Conservation (phyloP, 2,797 vertebrate genomes). For the Macropodus opercularis region DNA sequence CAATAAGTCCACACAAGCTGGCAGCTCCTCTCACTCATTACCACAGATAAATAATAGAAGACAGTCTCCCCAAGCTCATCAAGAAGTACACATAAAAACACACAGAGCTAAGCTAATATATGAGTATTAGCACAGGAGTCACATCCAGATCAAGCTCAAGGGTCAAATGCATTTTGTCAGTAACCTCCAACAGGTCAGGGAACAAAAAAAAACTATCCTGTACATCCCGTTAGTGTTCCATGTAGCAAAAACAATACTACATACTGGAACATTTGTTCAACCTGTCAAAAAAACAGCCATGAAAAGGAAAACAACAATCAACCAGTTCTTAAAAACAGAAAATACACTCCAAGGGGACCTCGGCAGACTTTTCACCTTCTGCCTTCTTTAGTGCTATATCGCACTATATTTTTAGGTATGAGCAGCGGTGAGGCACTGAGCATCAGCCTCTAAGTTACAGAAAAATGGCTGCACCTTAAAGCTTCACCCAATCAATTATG, state of each 20-base stretch:
- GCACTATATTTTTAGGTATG: not conserved
- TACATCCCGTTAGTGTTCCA: not conserved
- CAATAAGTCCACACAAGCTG: slow-evolving; percentile 78
- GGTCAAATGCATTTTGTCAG: slow-evolving; percentile 11
- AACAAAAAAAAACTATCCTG: slow-evolving; percentile 1
- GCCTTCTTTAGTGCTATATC: slow-evolving; percentile 1
- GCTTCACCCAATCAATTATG: slow-evolving; percentile 74
- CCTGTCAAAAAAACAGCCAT: slow-evolving; percentile 4
- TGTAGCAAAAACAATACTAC: slow-evolving; percentile 1
- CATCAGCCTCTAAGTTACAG: slow-evolving; percentile 35
- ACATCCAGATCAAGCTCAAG: slow-evolving; percentile 13
- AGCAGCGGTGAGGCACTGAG: slow-evolving; percentile 28
- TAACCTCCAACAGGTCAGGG: not conserved
- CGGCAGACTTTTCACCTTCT: slow-evolving; percentile 29
- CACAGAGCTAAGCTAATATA: not conserved
- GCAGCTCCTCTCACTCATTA: slow-evolving; percentile 76
- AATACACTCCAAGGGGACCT: slow-evolving; percentile 1
- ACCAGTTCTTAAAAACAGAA: slow-evolving; percentile 3
- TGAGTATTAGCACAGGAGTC: slow-evolving; percentile 12
- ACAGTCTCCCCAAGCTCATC: slow-evolving; percentile 52
- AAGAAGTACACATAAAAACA: slow-evolving; percentile 37
- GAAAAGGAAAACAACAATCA: slow-evolving; percentile 15
- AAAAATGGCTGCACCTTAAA: slow-evolving; percentile 50
- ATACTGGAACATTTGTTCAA: slow-evolving; percentile 27
- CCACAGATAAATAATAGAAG: slow-evolving; percentile 80